phyloP scores from a whole-genome alignment of 2,113 vertebrate genomes.

The Pipa parva region DNA sequence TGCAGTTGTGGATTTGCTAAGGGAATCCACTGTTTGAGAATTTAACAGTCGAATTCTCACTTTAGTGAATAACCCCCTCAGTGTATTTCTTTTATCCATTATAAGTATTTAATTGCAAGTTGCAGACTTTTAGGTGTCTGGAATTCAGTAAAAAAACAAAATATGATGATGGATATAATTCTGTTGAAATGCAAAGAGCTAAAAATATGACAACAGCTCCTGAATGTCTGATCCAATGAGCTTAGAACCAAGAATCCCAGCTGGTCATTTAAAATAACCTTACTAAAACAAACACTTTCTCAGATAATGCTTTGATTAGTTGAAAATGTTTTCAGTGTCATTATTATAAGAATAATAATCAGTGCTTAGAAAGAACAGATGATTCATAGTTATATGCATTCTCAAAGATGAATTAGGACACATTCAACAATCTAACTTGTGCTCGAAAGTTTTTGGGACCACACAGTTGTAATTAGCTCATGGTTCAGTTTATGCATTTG shows the following conservation, averaged over 20 bases:
- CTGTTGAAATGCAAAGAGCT: conserved; percentile 38
- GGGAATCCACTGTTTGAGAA: too few relatives aligned
- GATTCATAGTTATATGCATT: conserved; percentile 22
- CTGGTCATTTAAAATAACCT: conserved; percentile 57
- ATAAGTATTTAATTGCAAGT: too few relatives aligned
- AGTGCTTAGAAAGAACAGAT: background rate
- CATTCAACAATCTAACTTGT: conserved; percentile 27
- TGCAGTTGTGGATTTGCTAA: too few relatives aligned
- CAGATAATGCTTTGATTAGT: conserved; percentile 72
- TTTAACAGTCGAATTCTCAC: too few relatives aligned
- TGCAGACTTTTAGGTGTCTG: conserved; percentile 43
- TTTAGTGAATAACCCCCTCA: too few relatives aligned
- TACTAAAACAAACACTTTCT: conserved; percentile 75
- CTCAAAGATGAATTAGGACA: conserved; percentile 20
- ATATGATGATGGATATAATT: conserved; percentile 41
- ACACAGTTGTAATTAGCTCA: conserved; percentile 33
- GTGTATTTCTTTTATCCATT: too few relatives aligned
- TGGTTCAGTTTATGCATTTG: background rate
- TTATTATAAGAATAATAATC: conserved; percentile 45
- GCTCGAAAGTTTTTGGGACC: conserved; percentile 24
- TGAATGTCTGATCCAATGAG: conserved; percentile 43
- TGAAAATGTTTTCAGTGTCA: conserved; percentile 60
- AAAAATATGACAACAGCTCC: conserved; percentile 45
- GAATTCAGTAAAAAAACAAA: conserved; percentile 28
- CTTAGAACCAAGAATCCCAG: conserved; percentile 47